These are phyloP conservation scores for Festucalex cinctus DNA, from an alignment of 2,113 vertebrate species.

Conservation along the genomic window DNA sequence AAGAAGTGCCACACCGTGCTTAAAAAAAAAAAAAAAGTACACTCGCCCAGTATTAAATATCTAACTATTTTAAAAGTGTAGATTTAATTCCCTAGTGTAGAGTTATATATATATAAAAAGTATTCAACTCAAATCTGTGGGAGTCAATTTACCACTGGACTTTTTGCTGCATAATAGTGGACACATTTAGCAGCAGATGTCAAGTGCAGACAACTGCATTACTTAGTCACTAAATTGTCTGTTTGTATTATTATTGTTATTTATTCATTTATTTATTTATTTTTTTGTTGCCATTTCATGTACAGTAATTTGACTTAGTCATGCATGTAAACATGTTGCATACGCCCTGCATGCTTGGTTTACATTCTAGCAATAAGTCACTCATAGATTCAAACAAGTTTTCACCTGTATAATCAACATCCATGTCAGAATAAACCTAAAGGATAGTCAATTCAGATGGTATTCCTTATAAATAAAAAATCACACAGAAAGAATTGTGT, in stretches of 20 bases:
- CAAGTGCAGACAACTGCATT: neutral
- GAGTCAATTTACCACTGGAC: no score
- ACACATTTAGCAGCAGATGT: slow-evolving; percentile 1
- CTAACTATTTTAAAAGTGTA: no score
- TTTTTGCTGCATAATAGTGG: no score
- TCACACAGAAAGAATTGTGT: neutral
- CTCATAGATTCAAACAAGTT: neutral
- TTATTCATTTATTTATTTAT: no score
- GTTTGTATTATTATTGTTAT: neutral
- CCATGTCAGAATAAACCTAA: slow-evolving; percentile 4
- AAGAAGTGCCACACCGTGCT: no score
- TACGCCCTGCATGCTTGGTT: neutral
- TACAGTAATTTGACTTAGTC: neutral
- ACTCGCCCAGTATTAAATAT: no score
- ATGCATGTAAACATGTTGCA: neutral
- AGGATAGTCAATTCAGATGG: neutral
- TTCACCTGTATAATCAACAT: neutral
- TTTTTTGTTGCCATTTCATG: neutral
- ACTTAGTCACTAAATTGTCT: neutral
- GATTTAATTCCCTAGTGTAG: no score
- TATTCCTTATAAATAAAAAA: neutral
- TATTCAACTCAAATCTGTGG: no score
- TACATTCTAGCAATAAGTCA: slow-evolving; percentile 26
- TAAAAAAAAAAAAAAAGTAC: no score
- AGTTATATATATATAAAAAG: no score